Evolutionary conservation across 2,797 vertebrate genomes (phyloP), one percentile per base, ranked within the genome.

Genomic region (Clarias pachynema): DNA sequence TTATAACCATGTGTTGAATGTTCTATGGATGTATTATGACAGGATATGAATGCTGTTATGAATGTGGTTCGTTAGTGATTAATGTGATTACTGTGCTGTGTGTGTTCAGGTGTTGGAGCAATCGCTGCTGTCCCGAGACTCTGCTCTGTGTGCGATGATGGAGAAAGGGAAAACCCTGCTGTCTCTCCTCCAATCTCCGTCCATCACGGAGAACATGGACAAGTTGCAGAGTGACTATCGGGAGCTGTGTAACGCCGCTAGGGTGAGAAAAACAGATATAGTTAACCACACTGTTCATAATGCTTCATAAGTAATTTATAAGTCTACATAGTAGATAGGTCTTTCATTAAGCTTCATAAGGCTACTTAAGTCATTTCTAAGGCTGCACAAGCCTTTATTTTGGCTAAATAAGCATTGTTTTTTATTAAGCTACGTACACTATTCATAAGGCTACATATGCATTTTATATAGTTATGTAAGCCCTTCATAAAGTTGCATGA

Each of bases 101-200:
- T 82, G 44, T 83, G n/a, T 79, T 12, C 91, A 99, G 98, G 96
- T 96, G 65, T 91, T 99, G 68, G 93, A 97, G 57, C 97, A 99
- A 93, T 96, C 92, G 62, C 93, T 99, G 89, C 93, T 98, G 87
- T 98, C 97, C 44, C 96, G 96, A 4, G 97, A 98, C 60, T 95
- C 97, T 4, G 96, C 97, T 1, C 88, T 99, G 88, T 97, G 93
- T 88, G 97, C 97, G 0, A 96, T 99, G 88, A 89, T 93, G 86
- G 98, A 99, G 94, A 99, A 97, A 89, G 98, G 97, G 8, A 95
- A 97, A 16, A 93, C 95, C 34, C 95, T 99, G 80, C 91, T 95
- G 86, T 88, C 92, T 22, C 94, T 92, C n/a, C 93, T 97, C 65
- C 96, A 96, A 86, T 97, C 97, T 73, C 91, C 91, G 24, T 93